Evolutionary conservation across 2,797 vertebrate genomes (phyloP).

Genomic region (Mycteria americana): DNA sequence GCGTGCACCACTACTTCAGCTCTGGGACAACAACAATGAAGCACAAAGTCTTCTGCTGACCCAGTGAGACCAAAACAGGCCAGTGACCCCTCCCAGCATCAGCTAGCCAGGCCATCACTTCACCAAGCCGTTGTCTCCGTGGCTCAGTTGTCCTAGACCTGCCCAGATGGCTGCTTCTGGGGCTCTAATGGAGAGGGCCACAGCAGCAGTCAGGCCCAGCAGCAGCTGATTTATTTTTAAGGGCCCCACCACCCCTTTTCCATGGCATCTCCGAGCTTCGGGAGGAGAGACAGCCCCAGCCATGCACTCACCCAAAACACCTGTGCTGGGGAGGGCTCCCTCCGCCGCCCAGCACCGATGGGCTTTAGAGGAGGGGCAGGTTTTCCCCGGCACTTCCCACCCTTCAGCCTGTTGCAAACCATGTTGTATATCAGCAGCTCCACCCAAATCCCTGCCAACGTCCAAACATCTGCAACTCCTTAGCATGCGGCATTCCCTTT

Average conservation of each 20-base stretch:
- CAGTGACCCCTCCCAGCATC: neutral
- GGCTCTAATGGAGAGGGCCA: neutral
- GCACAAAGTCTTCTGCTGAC: neutral
- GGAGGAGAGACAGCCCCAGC: neutral
- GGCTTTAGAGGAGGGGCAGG: neutral
- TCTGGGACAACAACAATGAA: neutral
- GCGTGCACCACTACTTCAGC: neutral
- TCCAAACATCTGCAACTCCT: conserved; percentile 54
- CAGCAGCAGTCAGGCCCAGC: neutral
- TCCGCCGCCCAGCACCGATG: rapidly evolving
- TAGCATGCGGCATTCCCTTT: neutral
- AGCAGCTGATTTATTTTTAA: neutral
- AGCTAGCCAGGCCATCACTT: neutral
- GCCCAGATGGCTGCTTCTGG: neutral
- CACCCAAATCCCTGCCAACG: conserved; percentile 1
- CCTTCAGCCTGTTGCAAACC: neutral
- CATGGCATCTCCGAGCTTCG: neutral
- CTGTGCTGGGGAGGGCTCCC: neutral
- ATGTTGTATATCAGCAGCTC: neutral
- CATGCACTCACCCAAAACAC: neutral
- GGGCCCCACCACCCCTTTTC: neutral
- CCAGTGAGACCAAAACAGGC: neutral
- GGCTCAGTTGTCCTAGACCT: neutral
- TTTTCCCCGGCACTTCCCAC: neutral
- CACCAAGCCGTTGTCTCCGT: neutral